phyloP scores from a whole-genome alignment of 2,888 invertebrate species.

The Escarpia spicata region DNA sequence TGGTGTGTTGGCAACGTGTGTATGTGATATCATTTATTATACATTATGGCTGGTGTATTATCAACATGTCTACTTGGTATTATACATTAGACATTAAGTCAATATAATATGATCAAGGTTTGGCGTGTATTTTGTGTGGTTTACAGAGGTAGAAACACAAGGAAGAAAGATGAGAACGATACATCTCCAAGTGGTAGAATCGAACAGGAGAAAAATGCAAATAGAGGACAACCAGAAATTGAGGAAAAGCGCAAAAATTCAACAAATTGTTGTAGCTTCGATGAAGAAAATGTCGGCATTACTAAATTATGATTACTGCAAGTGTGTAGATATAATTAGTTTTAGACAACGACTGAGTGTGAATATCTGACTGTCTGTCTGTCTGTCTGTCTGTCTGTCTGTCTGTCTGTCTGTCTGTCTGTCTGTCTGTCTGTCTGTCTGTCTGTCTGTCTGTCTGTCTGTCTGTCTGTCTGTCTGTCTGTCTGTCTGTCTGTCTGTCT shows the following conservation, averaged over 20 bases:
- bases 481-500: too few species aligned
- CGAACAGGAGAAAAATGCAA: not conserved
- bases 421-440: too few species aligned
- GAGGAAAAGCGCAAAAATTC: not conserved
- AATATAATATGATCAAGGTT: not conserved
- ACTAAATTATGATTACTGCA: not conserved
- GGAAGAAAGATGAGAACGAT: not conserved
- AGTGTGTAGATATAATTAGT: not conserved
- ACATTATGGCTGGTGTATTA: not conserved
- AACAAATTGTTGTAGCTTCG: not conserved
- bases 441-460: too few species aligned
- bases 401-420: too few species aligned
- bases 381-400: too few species aligned
- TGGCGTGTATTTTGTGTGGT: not conserved
- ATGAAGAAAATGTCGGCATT: not conserved
- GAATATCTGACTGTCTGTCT: too few species aligned
- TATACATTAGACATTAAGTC: not conserved
- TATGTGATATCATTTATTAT: too few species aligned
- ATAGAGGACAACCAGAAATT: not conserved
- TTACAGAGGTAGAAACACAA: not conserved
- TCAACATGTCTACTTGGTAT: too few species aligned
- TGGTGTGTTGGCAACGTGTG: too few species aligned
- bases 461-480: too few species aligned
- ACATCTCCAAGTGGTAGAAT: not conserved
- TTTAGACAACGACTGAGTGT: not conserved